A percentile compares a stretch with the other conserved stretches of the same genome.
Evolutionary conservation across 1,140 invertebrate species (phyloP).

Genomic region (Diorhabda sublineata): DNA sequence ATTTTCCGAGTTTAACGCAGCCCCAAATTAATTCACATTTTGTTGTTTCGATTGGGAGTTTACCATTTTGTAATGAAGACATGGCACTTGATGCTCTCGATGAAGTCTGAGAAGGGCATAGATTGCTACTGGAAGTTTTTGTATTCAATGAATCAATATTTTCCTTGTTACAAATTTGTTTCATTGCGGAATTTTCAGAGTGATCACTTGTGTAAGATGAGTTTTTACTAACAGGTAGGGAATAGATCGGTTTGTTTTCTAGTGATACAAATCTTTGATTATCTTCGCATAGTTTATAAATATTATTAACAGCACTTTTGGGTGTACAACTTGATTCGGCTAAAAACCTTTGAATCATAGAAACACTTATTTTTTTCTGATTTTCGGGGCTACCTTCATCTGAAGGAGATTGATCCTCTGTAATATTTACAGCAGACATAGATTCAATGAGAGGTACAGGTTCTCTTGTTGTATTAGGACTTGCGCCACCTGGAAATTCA

Average conservation of each 20-base stretch:
- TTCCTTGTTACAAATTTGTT: conserved; percentile 16
- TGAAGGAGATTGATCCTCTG: background rate
- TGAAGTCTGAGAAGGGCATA: conserved; percentile 1
- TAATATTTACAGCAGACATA: background rate
- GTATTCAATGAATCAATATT: conserved; percentile 13
- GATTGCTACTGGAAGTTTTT: background rate
- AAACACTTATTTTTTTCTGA: conserved; percentile 29
- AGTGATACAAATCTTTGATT: background rate
- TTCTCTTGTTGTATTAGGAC: conserved; percentile 25
- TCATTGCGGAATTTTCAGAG: conserved; percentile 27
- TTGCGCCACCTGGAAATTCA: conserved; percentile 22
- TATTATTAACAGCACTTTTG: conserved; percentile 24
- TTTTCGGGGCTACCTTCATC: background rate
- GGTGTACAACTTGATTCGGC: conserved; percentile 24
- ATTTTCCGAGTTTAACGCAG: conserved; percentile 49
- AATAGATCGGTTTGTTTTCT: conserved; percentile 11
- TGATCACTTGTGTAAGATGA: conserved; percentile 24
- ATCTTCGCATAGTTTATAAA: conserved; percentile 22
- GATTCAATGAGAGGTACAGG: conserved; percentile 25
- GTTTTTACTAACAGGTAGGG: conserved; percentile 24
- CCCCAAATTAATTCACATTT: conserved; percentile 52
- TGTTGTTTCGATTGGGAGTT: conserved; percentile 51
- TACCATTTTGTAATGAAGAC: conserved; percentile 40
- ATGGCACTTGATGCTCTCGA: conserved; percentile 32
- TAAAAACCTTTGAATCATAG: conserved; percentile 27